Conservation (phyloP, 2,888 invertebrate genomes). For the Drosophila merina region DNA sequence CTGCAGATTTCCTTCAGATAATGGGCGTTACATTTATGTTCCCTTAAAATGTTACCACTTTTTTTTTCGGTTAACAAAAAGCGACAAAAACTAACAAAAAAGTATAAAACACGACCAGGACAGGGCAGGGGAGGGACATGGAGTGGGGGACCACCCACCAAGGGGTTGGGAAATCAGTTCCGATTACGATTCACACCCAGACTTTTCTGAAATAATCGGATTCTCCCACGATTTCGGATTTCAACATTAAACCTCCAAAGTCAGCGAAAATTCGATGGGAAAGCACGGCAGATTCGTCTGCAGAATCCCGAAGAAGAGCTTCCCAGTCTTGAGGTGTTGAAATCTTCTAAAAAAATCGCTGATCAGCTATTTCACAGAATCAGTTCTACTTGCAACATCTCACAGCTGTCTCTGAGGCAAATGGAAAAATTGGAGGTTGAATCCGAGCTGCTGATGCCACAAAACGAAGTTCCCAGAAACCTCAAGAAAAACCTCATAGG, state of each 20-base stretch:
- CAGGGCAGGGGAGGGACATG: too few species aligned
- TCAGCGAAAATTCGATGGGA: slow-evolving; percentile 50
- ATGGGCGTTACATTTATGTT: slow-evolving; percentile 75
- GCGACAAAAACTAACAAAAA: not conserved
- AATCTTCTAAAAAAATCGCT: slow-evolving; percentile 41
- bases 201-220: slow-evolving; percentile 3
- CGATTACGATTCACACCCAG: slow-evolving; percentile 47
- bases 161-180: slow-evolving; percentile 5
- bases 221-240: slow-evolving; percentile 55
- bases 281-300: slow-evolving; percentile 11
- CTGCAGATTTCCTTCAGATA: slow-evolving; percentile 72
- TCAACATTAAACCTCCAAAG: slow-evolving; percentile 31
- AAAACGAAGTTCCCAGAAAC: not conserved
- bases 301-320: not conserved
- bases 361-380: not conserved
- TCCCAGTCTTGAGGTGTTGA: slow-evolving; percentile 60
- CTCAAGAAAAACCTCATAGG: not conserved
- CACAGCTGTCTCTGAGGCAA: not conserved
- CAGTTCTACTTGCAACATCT: not conserved
- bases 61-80: not conserved
- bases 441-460: not conserved
- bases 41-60: slow-evolving; percentile 55
- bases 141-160: slow-evolving; percentile 23
- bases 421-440: not conserved
- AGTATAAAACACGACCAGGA: too few species aligned